phyloP scores from a whole-genome alignment of 2,113 vertebrate species.

The Caranx ignobilis region DNA sequence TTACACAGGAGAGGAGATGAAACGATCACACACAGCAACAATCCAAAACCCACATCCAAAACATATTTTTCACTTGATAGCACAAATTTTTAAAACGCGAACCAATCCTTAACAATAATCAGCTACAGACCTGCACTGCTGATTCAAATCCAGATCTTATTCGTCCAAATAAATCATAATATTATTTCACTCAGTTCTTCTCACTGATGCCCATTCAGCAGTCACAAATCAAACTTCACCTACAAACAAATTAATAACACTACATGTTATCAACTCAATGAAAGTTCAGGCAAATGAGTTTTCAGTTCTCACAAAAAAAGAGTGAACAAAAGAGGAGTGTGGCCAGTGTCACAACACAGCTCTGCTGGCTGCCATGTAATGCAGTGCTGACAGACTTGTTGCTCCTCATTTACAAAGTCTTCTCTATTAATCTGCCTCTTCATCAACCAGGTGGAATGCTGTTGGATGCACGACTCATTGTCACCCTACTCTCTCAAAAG shows the following conservation, averaged over 20 bases:
- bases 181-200: conserved; percentile 16
- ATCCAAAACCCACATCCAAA: not conserved
- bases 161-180: conserved; percentile 25
- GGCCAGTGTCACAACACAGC: conserved; percentile 15
- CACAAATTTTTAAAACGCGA: not conserved
- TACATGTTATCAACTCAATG: conserved; percentile 1
- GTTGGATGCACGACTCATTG: not conserved
- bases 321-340: conserved; percentile 15
- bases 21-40: too few species aligned
- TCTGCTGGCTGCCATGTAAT: not conserved
- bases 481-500: not conserved
- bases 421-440: conserved; percentile 24
- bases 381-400: conserved; percentile 6
- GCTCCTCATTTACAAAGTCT: conserved; percentile 14
- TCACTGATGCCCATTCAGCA: not conserved
- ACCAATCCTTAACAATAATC: not conserved
- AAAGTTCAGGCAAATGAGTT: conserved; percentile 27
- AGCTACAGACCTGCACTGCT: not conserved
- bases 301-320: conserved; percentile 13
- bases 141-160: conserved; percentile 7
- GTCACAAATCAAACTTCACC: conserved; percentile 27
- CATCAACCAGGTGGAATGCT: not conserved
- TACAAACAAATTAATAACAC: conserved; percentile 3
- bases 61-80: not conserved
- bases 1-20: not conserved